Evolutionary conservation across 2,113 vertebrate species (phyloP), one percentile per base, ranked within the genome.

Genomic region (Halichoeres trimaculatus): DNA sequence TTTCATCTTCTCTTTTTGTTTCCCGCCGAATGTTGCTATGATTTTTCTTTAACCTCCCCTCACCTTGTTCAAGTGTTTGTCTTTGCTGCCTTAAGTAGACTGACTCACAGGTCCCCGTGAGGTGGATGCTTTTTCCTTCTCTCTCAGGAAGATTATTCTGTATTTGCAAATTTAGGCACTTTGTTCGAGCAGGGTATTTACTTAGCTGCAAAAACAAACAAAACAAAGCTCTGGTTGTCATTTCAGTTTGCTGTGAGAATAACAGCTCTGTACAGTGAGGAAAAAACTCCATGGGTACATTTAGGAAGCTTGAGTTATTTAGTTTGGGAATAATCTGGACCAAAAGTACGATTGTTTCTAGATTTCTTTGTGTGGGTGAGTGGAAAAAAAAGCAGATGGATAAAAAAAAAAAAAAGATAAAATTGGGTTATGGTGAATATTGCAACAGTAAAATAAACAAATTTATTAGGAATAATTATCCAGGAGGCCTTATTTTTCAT

Each of bases 131-230:
- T 85, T 80, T 48, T 48, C 24, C 59, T 47, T 79, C 70, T 74
- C 80, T 41, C 45, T 22, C n/a, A 66, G 57, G 74, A 69, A 65
- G 47, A 80, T 81, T 26, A 74, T 78, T 86, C 68, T 50, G 9
- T 78, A 56, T 87, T 74, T 85, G 83, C 64, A 84, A 84, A 88
- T 79, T 85, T 38, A 80, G 63, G 47, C 56, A 55, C 61, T 72
- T 70, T 78, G 73, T 70, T 85, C 81, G 74, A 79, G 78, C 54
- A 54, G 53, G 50, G 50, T 82, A 53, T 77, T 73, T 53, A 70
- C 56, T 84, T 83, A 59, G 36, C 63, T 47, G 50, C 40, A 43
- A 66, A 85, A 89, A 70, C 59, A 85, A 89, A 84, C 40, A 83
- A 74, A 79, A 65, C 74, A 79, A 74, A 81, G 71, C 78, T 80